Evolutionary conservation across 2,888 invertebrate species (phyloP), one percentile per base, ranked within the genome.

Genomic region (Conistra vaccinii): DNA sequence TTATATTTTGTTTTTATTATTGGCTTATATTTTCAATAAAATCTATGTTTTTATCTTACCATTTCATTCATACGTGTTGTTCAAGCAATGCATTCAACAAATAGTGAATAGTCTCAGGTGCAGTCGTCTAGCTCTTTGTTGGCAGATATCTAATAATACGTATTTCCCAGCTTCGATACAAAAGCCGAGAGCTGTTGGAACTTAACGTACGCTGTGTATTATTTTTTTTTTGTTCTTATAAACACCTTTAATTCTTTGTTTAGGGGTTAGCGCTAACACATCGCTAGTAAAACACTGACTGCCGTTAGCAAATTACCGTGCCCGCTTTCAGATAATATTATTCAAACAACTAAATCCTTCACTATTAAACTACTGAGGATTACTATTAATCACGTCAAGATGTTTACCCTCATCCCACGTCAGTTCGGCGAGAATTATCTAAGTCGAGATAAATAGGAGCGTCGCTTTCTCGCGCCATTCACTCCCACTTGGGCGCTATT

Each of bases 351-450:
- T 92, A 93, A 94, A 93, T 94, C 93, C 93, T 92, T 92, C 91
- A 94, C 94, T 94, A 94, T 94, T 95, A 94, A 95, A 94, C 94
- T 94, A 94, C 93, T 93, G 91, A 92, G 94, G 94, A 94, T 95
- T 94, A 94, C 94, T 93, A 95, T 95, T 95, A 95, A 95, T 95
- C 95, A 95, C 94, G 94, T 93, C 94, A 95, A 94, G 95, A 94
- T 95, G 95, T 94, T 95, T 95, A 95, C 95, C 95, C 95, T 95
- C 93, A 95, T 95, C 95, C 93, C 89, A 89, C 91, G 95, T 94
- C 94, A 94, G 93, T 93, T 93, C 89, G 89, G 91, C 87, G 91
- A 91, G 94, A 95, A 94, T 95, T 95, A 95, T 95, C 94, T 93
- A 90, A 92, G 93, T 92, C 91, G 92, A 94, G 94, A 94, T 94